phyloP scores from a whole-genome alignment of 2,113 vertebrate genomes.

The Cettia cetti region DNA sequence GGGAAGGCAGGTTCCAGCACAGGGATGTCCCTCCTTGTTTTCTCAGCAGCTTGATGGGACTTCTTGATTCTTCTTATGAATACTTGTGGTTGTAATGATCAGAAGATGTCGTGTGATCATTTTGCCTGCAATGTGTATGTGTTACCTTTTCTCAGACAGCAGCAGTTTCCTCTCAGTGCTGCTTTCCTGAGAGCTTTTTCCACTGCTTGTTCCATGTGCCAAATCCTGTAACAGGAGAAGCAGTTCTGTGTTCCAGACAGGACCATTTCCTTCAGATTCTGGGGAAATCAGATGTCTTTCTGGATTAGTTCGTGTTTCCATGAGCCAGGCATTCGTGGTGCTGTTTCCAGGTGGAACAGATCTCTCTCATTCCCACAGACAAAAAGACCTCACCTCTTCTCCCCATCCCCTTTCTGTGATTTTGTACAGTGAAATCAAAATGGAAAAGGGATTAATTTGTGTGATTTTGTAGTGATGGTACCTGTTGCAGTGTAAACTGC shows the following conservation, averaged over 20 bases:
- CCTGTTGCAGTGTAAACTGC: background rate
- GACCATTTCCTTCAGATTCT: background rate
- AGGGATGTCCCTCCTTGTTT: background rate
- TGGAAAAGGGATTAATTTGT: background rate
- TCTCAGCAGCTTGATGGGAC: background rate
- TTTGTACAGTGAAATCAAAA: background rate
- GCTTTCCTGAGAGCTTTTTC: background rate
- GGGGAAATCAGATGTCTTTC: background rate
- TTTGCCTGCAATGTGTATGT: fast-evolving
- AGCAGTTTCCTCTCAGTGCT: background rate
- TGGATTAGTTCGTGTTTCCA: background rate
- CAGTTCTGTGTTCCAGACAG: background rate
- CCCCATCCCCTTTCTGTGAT: background rate
- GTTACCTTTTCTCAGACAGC: background rate
- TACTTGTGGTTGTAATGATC: background rate
- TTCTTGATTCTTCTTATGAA: background rate
- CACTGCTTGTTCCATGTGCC: background rate
- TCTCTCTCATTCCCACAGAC: background rate
- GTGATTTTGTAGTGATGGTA: background rate
- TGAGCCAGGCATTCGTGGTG: fast-evolving
- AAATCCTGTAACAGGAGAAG: background rate
- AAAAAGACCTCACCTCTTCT: background rate
- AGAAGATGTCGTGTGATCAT: background rate
- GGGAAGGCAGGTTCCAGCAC: background rate
- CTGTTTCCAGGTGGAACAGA: background rate